Conservation (phyloP, 2,888 invertebrate species). For the Volucella zonaria region DNA sequence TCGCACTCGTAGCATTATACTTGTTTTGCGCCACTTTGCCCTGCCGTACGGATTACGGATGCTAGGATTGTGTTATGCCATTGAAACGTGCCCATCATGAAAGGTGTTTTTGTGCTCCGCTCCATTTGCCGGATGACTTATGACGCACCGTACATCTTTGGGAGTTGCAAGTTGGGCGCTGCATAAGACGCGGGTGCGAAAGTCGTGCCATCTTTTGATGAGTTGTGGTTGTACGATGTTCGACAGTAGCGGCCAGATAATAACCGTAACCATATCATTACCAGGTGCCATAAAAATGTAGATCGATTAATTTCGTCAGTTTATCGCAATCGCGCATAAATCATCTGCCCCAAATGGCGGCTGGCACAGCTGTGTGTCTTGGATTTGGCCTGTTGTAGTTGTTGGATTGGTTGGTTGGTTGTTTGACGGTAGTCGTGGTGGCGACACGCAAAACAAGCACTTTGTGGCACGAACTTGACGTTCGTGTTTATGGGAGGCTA, state of each 20-base stretch:
- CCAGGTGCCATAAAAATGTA: conserved; percentile 70
- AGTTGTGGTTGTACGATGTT: conserved; percentile 24
- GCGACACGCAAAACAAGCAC: conserved; percentile 73
- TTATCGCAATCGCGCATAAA: conserved; percentile 68
- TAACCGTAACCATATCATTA: conserved; percentile 67
- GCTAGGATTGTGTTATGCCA: conserved; percentile 25
- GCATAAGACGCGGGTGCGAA: conserved; percentile 7
- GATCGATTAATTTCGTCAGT: conserved; percentile 74
- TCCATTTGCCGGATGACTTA: conserved; percentile 49
- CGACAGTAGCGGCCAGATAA: conserved; percentile 62
- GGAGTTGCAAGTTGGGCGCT: neutral
- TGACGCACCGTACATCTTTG: neutral
- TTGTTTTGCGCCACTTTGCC: too few species aligned
- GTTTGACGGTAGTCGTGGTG: conserved; percentile 69
- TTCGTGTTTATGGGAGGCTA: conserved; percentile 72
- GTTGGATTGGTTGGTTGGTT: conserved; percentile 1
- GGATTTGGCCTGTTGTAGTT: neutral
- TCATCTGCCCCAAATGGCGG: conserved; percentile 66
- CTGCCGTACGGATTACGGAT: too few species aligned
- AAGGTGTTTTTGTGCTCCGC: conserved; percentile 33
- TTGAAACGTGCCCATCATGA: conserved; percentile 43
- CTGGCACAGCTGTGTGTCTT: conserved; percentile 7
- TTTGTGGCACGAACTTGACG: conserved; percentile 73
- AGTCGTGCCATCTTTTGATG: conserved; percentile 59
- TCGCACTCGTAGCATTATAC: too few species aligned